Percentiles rank a stretch among this genome's conserved stretches.
Conservation (phyloP, 2,797 vertebrate genomes). For the Phalanger gymnotis region DNA sequence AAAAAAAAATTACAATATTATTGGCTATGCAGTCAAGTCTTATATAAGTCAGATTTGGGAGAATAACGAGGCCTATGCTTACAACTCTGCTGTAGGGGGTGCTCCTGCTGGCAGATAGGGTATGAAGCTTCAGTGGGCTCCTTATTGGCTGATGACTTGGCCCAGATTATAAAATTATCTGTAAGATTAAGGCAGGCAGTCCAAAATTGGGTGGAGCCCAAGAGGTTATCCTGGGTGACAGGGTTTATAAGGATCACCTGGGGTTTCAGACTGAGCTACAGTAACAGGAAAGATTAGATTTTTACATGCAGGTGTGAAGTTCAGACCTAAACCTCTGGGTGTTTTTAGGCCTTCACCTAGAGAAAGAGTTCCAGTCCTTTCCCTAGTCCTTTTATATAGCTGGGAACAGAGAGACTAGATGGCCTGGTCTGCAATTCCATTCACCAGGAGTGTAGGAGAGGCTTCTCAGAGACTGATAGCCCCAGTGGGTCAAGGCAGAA, state of each 20-base stretch:
- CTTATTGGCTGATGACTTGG: not conserved
- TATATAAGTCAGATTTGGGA: not conserved
- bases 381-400: not conserved
- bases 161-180: not conserved
- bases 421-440: not conserved
- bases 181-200: not conserved
- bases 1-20: not conserved
- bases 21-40: not conserved
- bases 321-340: not conserved
- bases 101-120: not conserved
- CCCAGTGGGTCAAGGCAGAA: not conserved
- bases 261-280: not conserved
- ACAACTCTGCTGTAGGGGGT: not conserved
- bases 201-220: not conserved
- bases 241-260: not conserved
- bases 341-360: not conserved
- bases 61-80: not conserved
- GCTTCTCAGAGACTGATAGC: not conserved
- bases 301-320: not conserved
- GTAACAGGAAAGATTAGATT: not conserved
- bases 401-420: not conserved
- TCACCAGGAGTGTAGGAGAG: not conserved
- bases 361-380: not conserved
- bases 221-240: not conserved
- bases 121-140: not conserved